Base-by-base conservation (phyloP, 2,113 vertebrate genomes). In the Pelobates fuscus region DNA sequence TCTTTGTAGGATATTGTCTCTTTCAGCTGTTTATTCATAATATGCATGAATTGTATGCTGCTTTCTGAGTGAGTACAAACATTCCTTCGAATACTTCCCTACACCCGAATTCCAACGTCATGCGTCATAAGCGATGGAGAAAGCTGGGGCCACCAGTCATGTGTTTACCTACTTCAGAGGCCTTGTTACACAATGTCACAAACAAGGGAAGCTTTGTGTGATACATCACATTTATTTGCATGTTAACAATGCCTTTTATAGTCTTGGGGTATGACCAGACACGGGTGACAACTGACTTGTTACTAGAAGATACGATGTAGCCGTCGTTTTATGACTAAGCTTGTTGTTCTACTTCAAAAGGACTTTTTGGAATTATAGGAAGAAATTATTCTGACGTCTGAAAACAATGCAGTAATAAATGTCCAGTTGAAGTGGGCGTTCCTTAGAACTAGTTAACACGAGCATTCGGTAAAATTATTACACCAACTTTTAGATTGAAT, bases 201-300 rank as follows among this genome's bases (percentile, higher is more conserved):
- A 25, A 41, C 58, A 71, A 57, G 49, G 20, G 20, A 43, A 10
- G 20, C 24, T 20, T 70, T 70, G 52, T 58, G 3, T 69, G 5
- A 23, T 32, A 6, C 49, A 4, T n/a, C 57, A 26, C 57, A 61
- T 61, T 71, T 32, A 71, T 62, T 46, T 3, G 44, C 18, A 27
- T 24, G 41, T 15, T 26, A 60, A 61, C 57, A 71, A 62, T 32
- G 43, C 25, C 1, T 11, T 71, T 71, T 20, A 20, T 17, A 55
- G 52, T 55, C 52, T 23, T 37, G n/a, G 11, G 21, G 17, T 8
- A 46, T 49, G 44, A 17, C 32, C 18, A 11, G 68, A 55, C 52
- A 32, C 29, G 49, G 27, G 37, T 55, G 58, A 61, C 58, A 71
- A 71, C 2, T 23, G 70, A 49, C 26, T 58, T 17, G 27, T 71